Conservation (phyloP, 1,140 invertebrate genomes). For the Brachionus plicatilis region DNA sequence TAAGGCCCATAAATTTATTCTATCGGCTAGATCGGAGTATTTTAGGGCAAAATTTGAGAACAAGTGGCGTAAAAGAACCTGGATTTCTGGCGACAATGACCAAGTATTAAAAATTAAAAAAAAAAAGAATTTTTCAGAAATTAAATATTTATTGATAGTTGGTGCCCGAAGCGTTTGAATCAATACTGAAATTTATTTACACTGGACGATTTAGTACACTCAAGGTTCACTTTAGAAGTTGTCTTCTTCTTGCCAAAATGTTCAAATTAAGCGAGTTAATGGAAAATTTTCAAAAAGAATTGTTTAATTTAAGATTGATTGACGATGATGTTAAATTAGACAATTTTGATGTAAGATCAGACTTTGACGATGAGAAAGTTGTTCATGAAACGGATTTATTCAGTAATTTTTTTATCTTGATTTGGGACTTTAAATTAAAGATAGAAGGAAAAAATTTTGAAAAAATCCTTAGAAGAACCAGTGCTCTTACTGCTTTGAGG, state of each 20-base stretch:
- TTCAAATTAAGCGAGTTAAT: conserved; percentile 54
- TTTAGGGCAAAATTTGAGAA: conserved; percentile 45
- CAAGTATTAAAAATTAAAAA: background rate
- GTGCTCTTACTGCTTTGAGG: no score
- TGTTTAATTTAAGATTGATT: background rate
- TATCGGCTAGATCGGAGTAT: conserved; percentile 55
- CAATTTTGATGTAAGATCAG: background rate
- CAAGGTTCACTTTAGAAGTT: conserved; percentile 53
- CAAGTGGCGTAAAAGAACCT: background rate
- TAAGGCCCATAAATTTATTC: conserved; percentile 56
- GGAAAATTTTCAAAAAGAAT: conserved; percentile 45
- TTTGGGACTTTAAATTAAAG: background rate
- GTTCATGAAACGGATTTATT: conserved; percentile 21
- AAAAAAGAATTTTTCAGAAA: background rate
- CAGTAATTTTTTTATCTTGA: background rate
- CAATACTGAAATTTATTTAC: conserved; percentile 57
- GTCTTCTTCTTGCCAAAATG: conserved; percentile 54
- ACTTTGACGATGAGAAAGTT: background rate
- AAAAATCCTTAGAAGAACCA: no score
- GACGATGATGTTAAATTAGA: background rate
- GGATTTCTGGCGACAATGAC: background rate
- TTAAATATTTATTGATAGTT: conserved; percentile 46
- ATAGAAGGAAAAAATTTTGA: no score
- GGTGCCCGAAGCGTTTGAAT: conserved; percentile 51
- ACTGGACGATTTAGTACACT: conserved; percentile 47